Percentiles rank a stretch among this genome's conserved stretches.
Conservation (phyloP, 2,113 vertebrate genomes). For the Misgurnus mizolepis region DNA sequence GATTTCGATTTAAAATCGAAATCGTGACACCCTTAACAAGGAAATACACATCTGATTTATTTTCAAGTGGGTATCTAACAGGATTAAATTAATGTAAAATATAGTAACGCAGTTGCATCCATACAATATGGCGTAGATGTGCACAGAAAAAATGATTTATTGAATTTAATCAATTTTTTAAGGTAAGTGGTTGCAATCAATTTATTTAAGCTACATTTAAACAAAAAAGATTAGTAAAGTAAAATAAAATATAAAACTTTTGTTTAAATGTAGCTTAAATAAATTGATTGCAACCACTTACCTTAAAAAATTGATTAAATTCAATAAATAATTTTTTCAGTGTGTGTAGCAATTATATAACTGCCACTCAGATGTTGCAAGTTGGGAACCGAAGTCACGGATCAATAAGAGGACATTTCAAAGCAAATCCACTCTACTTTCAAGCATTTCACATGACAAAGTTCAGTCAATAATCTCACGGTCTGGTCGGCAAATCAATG, state of each 20-base stretch:
- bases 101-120: neutral
- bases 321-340: no score
- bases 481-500: neutral
- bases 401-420: neutral
- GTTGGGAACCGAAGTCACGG: neutral
- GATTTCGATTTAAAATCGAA: no score
- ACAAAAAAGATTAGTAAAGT: no score
- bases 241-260: no score
- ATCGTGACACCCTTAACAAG: no score
- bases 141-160: no score
- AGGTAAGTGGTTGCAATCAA: no score
- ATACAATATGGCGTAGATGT: neutral
- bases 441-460: slow-evolving; percentile 3
- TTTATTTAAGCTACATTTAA: no score
- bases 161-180: no score
- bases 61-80: neutral
- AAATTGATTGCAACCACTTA: no score
- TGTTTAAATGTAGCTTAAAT: no score
- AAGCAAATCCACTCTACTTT: slow-evolving; percentile 35
- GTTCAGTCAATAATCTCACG: slow-evolving; percentile 17
- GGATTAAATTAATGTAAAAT: neutral
- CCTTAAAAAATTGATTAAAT: no score
- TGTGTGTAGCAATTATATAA: neutral
- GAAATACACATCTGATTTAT: neutral
- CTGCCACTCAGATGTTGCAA: slow-evolving; percentile 8